These are phyloP conservation scores for Drosophila lini DNA, from an alignment of 1,140 invertebrate genomes.

Conservation along the genomic window DNA sequence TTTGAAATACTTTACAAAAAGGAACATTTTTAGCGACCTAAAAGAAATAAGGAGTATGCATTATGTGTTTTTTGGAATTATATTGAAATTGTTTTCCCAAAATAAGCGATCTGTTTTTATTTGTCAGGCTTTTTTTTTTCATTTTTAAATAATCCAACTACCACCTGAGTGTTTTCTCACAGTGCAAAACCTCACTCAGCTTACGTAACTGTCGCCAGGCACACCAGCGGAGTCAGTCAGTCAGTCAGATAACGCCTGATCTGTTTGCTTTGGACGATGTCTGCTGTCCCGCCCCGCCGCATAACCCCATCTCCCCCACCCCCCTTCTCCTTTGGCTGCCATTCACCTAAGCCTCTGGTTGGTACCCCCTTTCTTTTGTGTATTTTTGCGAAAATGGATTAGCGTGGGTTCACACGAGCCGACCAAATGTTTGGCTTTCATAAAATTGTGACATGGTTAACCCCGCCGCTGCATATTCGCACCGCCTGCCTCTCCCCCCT, in stretches of 20 bases:
- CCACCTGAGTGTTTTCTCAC: neutral
- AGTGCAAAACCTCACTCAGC: constrained; percentile 11
- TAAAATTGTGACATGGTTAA: constrained; percentile 67
- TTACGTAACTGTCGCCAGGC: constrained; percentile 63
- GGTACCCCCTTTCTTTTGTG: constrained; percentile 17
- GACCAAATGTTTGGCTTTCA: constrained; percentile 79
- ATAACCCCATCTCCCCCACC: neutral
- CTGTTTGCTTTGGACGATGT: constrained; percentile 68
- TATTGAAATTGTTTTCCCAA: neutral
- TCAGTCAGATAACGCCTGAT: constrained; percentile 66
- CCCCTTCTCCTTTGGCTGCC: neutral
- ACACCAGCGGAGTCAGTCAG: constrained; percentile 21
- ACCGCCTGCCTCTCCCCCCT: no score
- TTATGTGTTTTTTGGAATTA: neutral
- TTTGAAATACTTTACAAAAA: neutral
- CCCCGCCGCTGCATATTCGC: constrained; percentile 7
- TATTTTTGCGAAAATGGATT: constrained; percentile 76
- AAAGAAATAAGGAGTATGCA: no score
- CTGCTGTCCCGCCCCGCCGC: constrained; percentile 9
- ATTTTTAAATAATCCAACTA: neutral
- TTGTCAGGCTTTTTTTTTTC: neutral
- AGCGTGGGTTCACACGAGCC: constrained; percentile 79
- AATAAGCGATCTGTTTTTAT: neutral
- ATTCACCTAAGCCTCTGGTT: neutral
- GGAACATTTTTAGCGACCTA: no score